Evolutionary conservation across 2,113 vertebrate species (phyloP).

Genomic region (Coturnix japonica): DNA sequence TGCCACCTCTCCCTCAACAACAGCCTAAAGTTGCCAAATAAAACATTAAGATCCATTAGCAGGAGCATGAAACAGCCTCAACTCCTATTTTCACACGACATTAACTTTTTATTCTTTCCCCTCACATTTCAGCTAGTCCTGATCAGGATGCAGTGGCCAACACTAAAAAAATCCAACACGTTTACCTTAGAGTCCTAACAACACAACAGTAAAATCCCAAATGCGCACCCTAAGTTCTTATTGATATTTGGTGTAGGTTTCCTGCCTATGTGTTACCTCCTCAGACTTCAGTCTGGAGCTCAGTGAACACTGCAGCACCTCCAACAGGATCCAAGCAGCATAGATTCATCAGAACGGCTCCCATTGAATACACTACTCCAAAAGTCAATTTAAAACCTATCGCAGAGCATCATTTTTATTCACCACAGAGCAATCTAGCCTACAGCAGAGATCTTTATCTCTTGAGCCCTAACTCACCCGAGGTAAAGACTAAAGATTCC

Average conservation of each 20-base stretch:
- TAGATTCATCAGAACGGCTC: background rate
- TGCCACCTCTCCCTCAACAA: too few relatives aligned
- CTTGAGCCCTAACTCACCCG: background rate
- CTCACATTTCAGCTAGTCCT: background rate
- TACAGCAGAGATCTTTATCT: conserved; percentile 24
- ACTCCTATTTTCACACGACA: background rate
- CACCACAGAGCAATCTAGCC: background rate
- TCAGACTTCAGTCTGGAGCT: background rate
- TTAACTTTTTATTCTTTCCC: background rate
- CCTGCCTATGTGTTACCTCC: background rate
- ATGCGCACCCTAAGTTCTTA: background rate
- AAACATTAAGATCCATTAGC: too few relatives aligned
- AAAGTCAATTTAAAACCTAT: background rate
- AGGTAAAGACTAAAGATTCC: background rate
- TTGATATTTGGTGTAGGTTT: background rate
- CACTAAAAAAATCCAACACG: background rate
- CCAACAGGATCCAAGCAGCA: background rate
- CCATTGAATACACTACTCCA: background rate
- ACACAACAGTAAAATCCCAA: background rate
- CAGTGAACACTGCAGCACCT: background rate
- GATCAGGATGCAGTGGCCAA: background rate
- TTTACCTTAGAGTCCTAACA: background rate
- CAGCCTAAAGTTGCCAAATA: too few relatives aligned
- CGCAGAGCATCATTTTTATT: background rate
- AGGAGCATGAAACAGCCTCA: background rate